Percentiles rank a stretch among this genome's conserved stretches.
phyloP scores from a whole-genome alignment of 2,888 invertebrate genomes.

The Platypus cylindrus region DNA sequence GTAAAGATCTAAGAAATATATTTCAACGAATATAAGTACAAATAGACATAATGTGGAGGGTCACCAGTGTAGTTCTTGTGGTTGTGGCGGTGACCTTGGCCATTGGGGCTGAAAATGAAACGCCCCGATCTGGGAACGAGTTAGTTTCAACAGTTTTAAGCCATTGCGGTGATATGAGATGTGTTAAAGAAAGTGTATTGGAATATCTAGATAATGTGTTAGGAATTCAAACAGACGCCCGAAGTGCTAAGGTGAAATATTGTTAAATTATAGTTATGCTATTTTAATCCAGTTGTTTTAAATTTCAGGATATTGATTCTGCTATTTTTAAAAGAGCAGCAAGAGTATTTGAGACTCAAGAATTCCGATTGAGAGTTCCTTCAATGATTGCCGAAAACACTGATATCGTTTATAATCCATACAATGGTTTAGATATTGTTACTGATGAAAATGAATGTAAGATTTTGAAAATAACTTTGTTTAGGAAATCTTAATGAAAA shows the following conservation, averaged over 20 bases:
- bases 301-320: constrained; percentile 52
- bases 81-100: constrained; percentile 37
- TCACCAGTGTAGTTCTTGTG: constrained; percentile 16
- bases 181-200: constrained; percentile 65
- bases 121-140: constrained; percentile 44
- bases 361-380: constrained; percentile 60
- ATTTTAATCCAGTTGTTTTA: constrained; percentile 1
- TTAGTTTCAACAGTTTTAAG: constrained; percentile 57
- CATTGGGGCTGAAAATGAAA: constrained; percentile 23
- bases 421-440: constrained; percentile 51
- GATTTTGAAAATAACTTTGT: too few species aligned
- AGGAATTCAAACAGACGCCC: constrained; percentile 47
- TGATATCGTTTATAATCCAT: constrained; percentile 52
- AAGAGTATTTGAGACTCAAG: constrained; percentile 59
- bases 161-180: constrained; percentile 60
- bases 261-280: neutral
- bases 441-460: constrained; percentile 43
- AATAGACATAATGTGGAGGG: constrained; percentile 29
- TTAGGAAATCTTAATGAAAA: neutral
- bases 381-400: constrained; percentile 56
- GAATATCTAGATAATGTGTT: constrained; percentile 60
- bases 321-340: constrained; percentile 61
- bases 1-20: constrained; percentile 15
- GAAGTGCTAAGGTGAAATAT: constrained; percentile 36
- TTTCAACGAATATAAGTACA: too few species aligned